Evolutionary conservation across 2,113 vertebrate species (phyloP).

Genomic region (Nannobrachium achirus): DNA sequence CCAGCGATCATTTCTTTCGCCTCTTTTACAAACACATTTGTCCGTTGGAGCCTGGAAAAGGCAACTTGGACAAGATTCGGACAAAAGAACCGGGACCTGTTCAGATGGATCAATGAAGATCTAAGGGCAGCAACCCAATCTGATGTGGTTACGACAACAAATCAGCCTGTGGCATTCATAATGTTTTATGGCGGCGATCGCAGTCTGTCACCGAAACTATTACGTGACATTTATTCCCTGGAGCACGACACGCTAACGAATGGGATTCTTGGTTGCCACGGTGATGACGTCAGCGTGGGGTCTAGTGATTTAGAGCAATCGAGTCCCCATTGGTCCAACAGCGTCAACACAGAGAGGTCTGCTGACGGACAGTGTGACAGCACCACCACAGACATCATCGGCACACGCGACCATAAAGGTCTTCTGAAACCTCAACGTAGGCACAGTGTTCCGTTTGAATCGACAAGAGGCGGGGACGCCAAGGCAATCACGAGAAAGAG

Average conservation of each 20-base stretch:
- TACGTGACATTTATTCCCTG: constrained; percentile 1
- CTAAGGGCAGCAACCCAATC: background rate
- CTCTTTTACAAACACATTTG: background rate
- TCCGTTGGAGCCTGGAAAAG: background rate
- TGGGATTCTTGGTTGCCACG: background rate
- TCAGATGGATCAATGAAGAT: constrained; percentile 19
- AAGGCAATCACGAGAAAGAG: constrained; percentile 79
- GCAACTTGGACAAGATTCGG: constrained; percentile 19
- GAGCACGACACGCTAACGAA: background rate
- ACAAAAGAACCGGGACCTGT: constrained; percentile 11
- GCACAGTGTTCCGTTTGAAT: constrained; percentile 1
- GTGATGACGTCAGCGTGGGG: background rate
- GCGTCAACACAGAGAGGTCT: constrained; percentile 43
- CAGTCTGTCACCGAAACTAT: background rate
- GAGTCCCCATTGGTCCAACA: constrained; percentile 42
- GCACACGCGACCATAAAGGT: background rate
- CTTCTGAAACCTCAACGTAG: constrained; percentile 22
- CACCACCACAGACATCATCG: background rate
- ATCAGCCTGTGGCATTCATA: background rate
- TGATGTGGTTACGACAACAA: background rate
- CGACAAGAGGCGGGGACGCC: constrained; percentile 41
- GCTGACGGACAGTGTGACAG: constrained; percentile 61
- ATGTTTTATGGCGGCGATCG: constrained; percentile 29
- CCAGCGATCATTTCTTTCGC: background rate
- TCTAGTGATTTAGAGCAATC: constrained; percentile 12